Evolutionary conservation across 1,140 invertebrate species (phyloP).

Genomic region (Listronotus bonariensis): DNA sequence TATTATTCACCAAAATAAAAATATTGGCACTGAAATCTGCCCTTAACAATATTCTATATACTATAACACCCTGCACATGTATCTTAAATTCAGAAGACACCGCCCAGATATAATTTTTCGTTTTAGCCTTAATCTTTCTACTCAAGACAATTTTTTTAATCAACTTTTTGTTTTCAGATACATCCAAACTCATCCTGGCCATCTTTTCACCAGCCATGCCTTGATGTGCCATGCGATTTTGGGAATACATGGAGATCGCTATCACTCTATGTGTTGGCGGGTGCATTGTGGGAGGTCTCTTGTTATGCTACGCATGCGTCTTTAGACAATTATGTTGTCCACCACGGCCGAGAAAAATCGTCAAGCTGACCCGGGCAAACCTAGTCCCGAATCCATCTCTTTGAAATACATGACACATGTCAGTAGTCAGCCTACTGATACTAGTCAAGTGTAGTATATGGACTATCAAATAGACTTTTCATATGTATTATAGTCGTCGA

Average conservation of each 20-base stretch:
- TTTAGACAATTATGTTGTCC: slow-evolving; percentile 33
- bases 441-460: slow-evolving; percentile 29
- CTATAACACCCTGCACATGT: too few species aligned
- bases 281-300: slow-evolving; percentile 27
- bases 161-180: background rate
- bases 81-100: too few species aligned
- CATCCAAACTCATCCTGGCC: background rate
- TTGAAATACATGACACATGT: slow-evolving; percentile 36
- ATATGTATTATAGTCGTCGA: too few species aligned
- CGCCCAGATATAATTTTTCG: too few species aligned
- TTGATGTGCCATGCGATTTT: slow-evolving; percentile 26
- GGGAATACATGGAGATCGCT: slow-evolving; percentile 36
- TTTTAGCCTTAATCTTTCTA: too few species aligned
- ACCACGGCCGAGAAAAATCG: slow-evolving; percentile 22
- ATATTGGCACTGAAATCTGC: too few species aligned
- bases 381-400: slow-evolving; percentile 36
- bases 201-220: background rate
- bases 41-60: too few species aligned
- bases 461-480: too few species aligned
- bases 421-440: slow-evolving; percentile 39
- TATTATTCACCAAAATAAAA: too few species aligned
- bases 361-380: slow-evolving; percentile 7
- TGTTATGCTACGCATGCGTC: slow-evolving; percentile 37
- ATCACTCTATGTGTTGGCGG: slow-evolving; percentile 36
- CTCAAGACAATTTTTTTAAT: background rate